Conservation (phyloP, 1,140 invertebrate genomes). For the Drosophila ogumai region DNA sequence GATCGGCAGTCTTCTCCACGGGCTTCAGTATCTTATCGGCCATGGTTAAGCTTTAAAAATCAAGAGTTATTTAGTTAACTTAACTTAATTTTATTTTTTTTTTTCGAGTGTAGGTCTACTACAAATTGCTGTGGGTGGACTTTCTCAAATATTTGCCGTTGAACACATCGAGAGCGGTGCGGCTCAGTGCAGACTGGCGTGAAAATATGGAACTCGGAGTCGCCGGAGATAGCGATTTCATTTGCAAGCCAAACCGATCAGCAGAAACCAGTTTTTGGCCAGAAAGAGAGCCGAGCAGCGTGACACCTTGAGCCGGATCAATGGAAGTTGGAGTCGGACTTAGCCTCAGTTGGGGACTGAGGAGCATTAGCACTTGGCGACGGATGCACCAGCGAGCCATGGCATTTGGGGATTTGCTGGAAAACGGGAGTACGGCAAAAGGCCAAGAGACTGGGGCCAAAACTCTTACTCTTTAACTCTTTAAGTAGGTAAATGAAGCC, state of each 20-base stretch:
- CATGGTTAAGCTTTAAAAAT: not conserved
- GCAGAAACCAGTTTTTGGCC: conserved; percentile 51
- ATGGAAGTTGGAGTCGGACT: not conserved
- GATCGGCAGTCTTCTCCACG: conserved; percentile 49
- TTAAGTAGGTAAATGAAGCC: conserved; percentile 66
- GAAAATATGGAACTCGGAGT: conserved; percentile 36
- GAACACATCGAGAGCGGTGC: conserved; percentile 43
- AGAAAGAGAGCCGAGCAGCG: conserved; percentile 8
- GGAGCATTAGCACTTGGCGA: conserved; percentile 56
- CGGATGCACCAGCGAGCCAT: conserved; percentile 26
- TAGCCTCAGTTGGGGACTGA: not conserved
- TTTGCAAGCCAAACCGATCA: conserved; percentile 20
- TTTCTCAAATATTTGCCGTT: conserved; percentile 52
- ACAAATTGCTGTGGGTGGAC: conserved; percentile 4
- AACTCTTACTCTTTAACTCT: conserved; percentile 63
- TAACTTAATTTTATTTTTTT: not conserved
- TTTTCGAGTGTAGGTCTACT: conserved; percentile 9
- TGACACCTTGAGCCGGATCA: conserved; percentile 28
- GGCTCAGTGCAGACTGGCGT: conserved; percentile 54
- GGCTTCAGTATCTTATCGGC: conserved; percentile 9
- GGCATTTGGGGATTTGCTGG: conserved; percentile 28
- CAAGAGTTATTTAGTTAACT: not conserved
- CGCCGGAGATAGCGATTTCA: conserved; percentile 36
- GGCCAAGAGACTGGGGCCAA: conserved; percentile 30
- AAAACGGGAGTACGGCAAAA: conserved; percentile 50